A percentile compares a stretch with the other conserved stretches of the same genome.
phyloP scores from a whole-genome alignment of 1,140 invertebrate genomes.

The Antheraea pernyi region DNA sequence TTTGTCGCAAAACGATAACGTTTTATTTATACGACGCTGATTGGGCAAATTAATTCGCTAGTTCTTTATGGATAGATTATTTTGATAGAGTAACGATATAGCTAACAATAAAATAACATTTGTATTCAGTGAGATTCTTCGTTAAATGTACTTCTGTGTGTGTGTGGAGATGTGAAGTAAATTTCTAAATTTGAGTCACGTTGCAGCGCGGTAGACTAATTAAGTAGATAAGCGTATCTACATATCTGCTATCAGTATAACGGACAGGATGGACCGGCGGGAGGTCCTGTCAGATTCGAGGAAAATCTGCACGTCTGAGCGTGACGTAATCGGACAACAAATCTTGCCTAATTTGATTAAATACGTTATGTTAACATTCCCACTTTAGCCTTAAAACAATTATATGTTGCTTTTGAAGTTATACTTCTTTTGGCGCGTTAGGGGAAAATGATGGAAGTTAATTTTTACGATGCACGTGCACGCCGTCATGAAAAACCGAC shows the following conservation, averaged over 20 bases:
- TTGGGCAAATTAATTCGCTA: not conserved
- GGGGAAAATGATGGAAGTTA: no score
- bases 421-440: not conserved
- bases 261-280: no score
- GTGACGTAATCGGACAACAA: not conserved
- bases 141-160: no score
- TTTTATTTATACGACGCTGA: not conserved
- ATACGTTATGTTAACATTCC: not conserved
- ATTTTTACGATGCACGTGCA: no score
- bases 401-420: not conserved
- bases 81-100: not conserved
- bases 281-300: not conserved
- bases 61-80: not conserved
- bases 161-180: not conserved
- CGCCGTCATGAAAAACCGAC: no score
- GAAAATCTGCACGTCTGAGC: not conserved
- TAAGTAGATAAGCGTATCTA: not conserved
- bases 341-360: not conserved
- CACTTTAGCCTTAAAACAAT: not conserved
- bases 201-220: not conserved
- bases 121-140: no score
- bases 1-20: not conserved
- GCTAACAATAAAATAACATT: no score
- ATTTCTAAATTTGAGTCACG: not conserved
- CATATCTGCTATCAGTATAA: not conserved